Base-by-base conservation (phyloP, 2,888 invertebrate genomes). In the Oithona nana region DNA sequence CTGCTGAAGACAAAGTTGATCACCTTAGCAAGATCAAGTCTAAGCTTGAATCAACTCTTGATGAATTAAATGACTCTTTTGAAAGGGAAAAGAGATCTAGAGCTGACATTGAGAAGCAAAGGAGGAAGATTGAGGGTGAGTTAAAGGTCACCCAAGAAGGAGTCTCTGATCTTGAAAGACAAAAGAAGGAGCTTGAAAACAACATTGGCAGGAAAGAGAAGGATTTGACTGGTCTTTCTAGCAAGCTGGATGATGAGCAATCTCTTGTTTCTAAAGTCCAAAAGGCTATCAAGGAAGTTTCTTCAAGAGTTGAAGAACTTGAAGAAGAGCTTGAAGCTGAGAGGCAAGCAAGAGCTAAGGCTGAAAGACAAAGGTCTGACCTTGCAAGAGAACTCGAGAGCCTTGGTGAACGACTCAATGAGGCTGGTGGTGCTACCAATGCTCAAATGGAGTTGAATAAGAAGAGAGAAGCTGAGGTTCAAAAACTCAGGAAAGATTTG, bases 361-460 rank as follows among this genome's bases (percentile, higher is more conserved):
- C 67, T 39, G 67, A 67, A 29, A 66, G 97, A 76, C 94, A 95
- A 78, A 88, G 95, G 71, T 86, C 88, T 71, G 97, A 97, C 75
- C 81, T 97, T 72, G 90, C 93, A 67, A 86, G 94, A 68, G 97
- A 98, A 76, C 82, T 97, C 67, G 95, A 97, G 71, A 93, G 94
- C 78, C 80, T 94, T 72, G 92, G 90, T 71, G 94, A 94, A 78
- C 86, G 92, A 71, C 83, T 94, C 69, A 97, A 98, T 76, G 97
- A 98, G 78, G 94, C 97, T 71, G 95, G 95, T 73, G 98, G 98
- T 74, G 97, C 97, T 71, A 98, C 98, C 69, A 88, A 92, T 62
- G 95, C 97, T 69, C 97, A 97, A 78, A 89, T 92, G 75, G 95
- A 98, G 78, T 85, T 98, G 74, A 98, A 98, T 86, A 98, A 98